Evolutionary conservation across 1,140 invertebrate genomes (phyloP).

Genomic region (Drosophila gunungcola): DNA sequence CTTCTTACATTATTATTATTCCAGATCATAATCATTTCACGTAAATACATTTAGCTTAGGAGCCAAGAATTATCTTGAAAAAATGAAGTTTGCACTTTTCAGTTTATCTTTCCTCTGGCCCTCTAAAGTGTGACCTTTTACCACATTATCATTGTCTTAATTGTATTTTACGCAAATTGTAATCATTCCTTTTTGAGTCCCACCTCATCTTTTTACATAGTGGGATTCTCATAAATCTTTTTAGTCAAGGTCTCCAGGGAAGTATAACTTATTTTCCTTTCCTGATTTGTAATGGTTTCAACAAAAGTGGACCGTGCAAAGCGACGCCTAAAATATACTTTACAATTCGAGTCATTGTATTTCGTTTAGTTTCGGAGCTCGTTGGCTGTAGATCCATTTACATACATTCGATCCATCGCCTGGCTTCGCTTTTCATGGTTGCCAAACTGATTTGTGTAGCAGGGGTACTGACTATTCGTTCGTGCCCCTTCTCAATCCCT

Average conservation of each 20-base stretch:
- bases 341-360: background rate
- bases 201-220: too few species aligned
- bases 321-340: too few species aligned
- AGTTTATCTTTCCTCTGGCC: too few species aligned
- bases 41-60: too few species aligned
- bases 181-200: too few species aligned
- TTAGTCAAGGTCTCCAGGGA: background rate
- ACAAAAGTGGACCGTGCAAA: background rate
- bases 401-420: background rate
- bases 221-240: too few species aligned
- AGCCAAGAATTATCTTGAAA: too few species aligned
- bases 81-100: too few species aligned
- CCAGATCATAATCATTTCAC: background rate
- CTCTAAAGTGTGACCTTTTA: too few species aligned
- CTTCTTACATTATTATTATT: background rate
- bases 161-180: background rate
- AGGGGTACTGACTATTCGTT: slow-evolving; percentile 8
- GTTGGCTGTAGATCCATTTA: background rate
- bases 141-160: too few species aligned
- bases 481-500: background rate
- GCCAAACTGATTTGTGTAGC: slow-evolving; percentile 13
- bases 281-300: background rate
- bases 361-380: background rate
- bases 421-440: slow-evolving; percentile 1
- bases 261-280: background rate